phyloP scores from a whole-genome alignment of 2,888 invertebrate genomes.

The Mystacides longicornis region DNA sequence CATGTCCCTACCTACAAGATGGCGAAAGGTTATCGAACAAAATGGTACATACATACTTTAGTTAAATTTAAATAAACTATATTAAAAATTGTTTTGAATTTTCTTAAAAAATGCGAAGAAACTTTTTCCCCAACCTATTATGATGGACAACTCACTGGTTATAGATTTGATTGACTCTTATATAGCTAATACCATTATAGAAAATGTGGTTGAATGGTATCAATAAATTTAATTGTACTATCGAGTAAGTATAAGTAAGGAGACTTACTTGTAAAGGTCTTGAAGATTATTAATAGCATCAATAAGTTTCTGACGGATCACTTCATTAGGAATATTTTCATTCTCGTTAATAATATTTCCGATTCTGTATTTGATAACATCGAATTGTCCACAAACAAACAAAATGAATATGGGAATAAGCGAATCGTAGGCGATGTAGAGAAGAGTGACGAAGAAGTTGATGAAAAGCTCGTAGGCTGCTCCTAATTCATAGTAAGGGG shows the following conservation, averaged over 20 bases:
- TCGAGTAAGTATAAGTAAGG: not conserved
- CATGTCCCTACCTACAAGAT: no score
- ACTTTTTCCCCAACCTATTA: no score
- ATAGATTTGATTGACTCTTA: no score
- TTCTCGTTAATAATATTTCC: slow-evolving; percentile 29
- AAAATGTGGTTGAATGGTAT: no score
- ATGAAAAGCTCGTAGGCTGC: slow-evolving; percentile 30
- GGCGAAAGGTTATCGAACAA: no score
- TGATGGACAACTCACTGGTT: no score
- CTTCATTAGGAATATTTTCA: not conserved
- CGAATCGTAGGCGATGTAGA: slow-evolving; percentile 38
- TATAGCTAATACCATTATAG: no score
- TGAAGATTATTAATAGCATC: slow-evolving; percentile 33
- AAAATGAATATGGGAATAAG: slow-evolving; percentile 38
- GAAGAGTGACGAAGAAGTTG: slow-evolving; percentile 30
- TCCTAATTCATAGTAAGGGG: slow-evolving; percentile 28
- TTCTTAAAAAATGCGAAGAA: no score
- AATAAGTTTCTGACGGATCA: not conserved
- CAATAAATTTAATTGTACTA: no score
- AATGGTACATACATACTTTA: no score
- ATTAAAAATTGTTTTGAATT: no score
- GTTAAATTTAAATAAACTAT: no score
- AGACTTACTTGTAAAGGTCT: slow-evolving; percentile 31
- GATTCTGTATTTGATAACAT: slow-evolving; percentile 33
- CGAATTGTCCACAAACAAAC: slow-evolving; percentile 37